A percentile compares a stretch with the other conserved stretches of the same genome.
Conservation (phyloP, 2,888 invertebrate species). For the Glomeris marginata region DNA sequence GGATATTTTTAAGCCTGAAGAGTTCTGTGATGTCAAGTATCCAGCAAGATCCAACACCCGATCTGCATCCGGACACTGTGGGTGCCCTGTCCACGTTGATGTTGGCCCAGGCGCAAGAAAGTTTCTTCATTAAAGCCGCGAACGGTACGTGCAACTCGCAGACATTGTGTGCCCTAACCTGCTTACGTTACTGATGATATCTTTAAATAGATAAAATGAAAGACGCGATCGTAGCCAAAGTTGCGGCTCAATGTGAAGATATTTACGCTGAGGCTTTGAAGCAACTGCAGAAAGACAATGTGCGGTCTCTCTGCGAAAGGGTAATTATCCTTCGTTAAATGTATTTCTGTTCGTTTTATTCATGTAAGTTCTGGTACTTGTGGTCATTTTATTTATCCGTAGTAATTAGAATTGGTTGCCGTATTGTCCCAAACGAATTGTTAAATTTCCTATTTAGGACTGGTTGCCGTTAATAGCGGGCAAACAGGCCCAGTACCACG, state of each 20-base stretch:
- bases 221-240: constrained; percentile 75
- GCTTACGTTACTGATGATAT: not conserved
- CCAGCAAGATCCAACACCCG: constrained; percentile 90
- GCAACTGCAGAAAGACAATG: constrained; percentile 65
- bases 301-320: constrained; percentile 75
- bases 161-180: no score
- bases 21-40: constrained; percentile 48
- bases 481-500: constrained; percentile 79
- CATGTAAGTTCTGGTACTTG: not conserved
- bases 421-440: not conserved
- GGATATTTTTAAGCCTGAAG: constrained; percentile 75
- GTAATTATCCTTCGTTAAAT: no score
- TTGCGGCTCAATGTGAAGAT: constrained; percentile 85
- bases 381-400: not conserved
- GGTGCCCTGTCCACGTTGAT: constrained; percentile 70
- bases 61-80: constrained; percentile 82
- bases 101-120: constrained; percentile 97
- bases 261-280: constrained; percentile 82
- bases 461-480: constrained; percentile 45
- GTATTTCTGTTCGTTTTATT: not conserved
- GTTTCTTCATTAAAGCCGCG: constrained; percentile 80
- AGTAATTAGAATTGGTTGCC: not conserved
- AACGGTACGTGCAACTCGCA: no score
- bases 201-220: constrained; percentile 74
- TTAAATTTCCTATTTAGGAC: constrained; percentile 34